Evolutionary conservation across 2,888 invertebrate genomes (phyloP), one percentile per base, ranked within the genome.

Genomic region (Blomia tropicalis): DNA sequence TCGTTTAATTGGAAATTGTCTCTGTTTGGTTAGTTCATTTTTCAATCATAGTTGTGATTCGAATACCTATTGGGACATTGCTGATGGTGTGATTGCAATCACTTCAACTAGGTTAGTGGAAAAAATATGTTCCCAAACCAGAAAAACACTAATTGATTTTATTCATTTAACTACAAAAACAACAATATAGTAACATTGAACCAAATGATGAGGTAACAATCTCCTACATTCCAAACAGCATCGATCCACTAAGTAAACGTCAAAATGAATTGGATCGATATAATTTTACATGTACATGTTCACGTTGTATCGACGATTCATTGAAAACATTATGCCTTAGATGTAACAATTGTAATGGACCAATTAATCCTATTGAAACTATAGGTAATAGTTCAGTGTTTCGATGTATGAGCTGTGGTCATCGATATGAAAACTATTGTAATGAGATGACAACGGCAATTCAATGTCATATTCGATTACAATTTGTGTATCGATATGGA

Each of bases 11-110:
- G 56, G 19, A 27, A 56, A 56, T 36, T 56, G 56, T 25, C 14
- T 56, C 14, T 23, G 56, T 11, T 25, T 56, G 14, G 25, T 14
- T 11, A 36, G 17, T 2, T 14, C 32, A 22, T 27, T 56, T 23
- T 19, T 56, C 31, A 56, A 56, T 31, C 56, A 56, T 25, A 56
- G 56, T 25, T 56, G 56, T 56, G 56, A 56, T 36, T n/a, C 56
- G 19, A 32, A 31, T 31, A 14, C 29, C 11, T 56, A 32, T 25
- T 56, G 56, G 56, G 56, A 56, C 19, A 56, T 56, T 56, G 56
- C 11, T 25, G 2, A 56, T 2, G 56, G 29, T 22, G 36, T 27
- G 14, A 32, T 56, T 56, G 29, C 36, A n/a, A 31, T 56, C 19
- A 22, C 56, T 23, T 14, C 56, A 2, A 2, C 31, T 14, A 32